Evolutionary conservation across 1,140 invertebrate genomes (phyloP), one percentile per base, ranked within the genome.

Genomic region (Danaus plexippus): DNA sequence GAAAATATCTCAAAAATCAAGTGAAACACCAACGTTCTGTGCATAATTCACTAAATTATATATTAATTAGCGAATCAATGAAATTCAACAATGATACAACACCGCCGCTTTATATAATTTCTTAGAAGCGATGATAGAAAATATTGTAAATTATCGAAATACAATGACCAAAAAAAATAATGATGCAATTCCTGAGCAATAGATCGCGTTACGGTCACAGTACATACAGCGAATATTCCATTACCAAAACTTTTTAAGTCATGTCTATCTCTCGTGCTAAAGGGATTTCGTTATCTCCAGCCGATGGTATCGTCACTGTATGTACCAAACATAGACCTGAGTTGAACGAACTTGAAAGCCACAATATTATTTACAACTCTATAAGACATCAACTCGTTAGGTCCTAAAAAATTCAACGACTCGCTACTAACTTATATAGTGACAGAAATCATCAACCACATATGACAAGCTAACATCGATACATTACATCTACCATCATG

Each of bases 1-100:
- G 75, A 76, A 84, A 86, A 85, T 80, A 85, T 79, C 71, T 81
- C 80, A 86, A 86, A 86, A 86, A 83, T 85, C 66, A 83, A 79
- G 83, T 86, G 83, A 83, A 85, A 86, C 71, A 85, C 77, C 80
- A 86, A 85, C 83, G 74, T 86, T 86, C 83, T 82, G 83, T 86
- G 83, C 83, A 85, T 69, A 67, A 60, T 83, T 73, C 80, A 79
- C 72, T 82, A 82, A 83, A 80, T 75, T 80, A 79, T 73, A 55
- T 66, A 67, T 67, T 59, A 70, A 72, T 73, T 69, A 78, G 75
- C 73, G 78, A 78, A 73, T 75, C 50, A 78, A 79, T 77, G 66
- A 75, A 81, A 77, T 81, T 81, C 71, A 85, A 85, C 82, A 85
- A 84, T 79, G 74, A 75, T 68, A 77, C 67, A 78, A 77, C 75